phyloP scores from a whole-genome alignment of 2,113 vertebrate genomes.

The Lontra canadensis region DNA sequence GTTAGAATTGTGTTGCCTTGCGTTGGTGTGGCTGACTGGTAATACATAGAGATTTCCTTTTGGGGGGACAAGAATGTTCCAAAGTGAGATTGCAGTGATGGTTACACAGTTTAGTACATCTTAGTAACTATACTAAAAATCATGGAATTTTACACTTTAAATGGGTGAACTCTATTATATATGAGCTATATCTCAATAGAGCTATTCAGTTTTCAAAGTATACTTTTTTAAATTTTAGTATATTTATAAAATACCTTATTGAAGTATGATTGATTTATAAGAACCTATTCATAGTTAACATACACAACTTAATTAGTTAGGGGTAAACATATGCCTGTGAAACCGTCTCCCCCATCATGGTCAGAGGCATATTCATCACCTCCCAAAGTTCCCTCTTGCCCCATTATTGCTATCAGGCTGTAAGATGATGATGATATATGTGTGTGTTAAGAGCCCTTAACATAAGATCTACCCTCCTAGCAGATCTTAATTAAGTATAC shows the following conservation, averaged over 20 bases:
- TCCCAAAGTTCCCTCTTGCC: not conserved
- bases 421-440: not conserved
- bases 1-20: not conserved
- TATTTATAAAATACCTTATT: not conserved
- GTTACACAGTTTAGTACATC: not conserved
- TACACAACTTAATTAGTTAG: not conserved
- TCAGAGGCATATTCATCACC: not conserved
- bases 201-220: not conserved
- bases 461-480: not conserved
- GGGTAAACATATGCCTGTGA: not conserved
- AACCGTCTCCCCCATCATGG: not conserved
- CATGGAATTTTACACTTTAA: not conserved
- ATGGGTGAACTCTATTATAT: not conserved
- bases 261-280: not conserved
- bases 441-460: not conserved
- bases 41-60: not conserved
- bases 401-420: not conserved
- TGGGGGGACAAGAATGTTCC: not conserved
- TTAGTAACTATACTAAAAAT: not conserved
- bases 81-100: not conserved
- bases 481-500: not conserved
- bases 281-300: not conserved
- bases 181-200: not conserved
- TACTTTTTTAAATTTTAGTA: slow-evolving; percentile 8
- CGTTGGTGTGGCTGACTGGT: rapidly evolving